phyloP scores from a whole-genome alignment of 2,797 vertebrate genomes.

The Pangasius larnaudii region DNA sequence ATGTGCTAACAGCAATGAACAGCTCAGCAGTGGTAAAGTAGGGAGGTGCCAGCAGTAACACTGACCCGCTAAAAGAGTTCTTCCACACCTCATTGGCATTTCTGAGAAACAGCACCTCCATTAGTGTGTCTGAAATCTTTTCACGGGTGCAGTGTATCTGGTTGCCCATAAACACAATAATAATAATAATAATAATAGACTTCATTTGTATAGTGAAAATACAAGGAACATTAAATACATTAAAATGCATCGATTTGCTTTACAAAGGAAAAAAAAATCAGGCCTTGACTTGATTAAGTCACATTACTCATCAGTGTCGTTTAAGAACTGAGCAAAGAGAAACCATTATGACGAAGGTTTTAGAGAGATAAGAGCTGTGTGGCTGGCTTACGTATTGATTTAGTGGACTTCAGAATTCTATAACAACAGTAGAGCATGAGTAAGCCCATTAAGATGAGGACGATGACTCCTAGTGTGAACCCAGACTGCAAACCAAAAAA shows the following conservation, averaged over 20 bases:
- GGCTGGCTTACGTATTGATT: conserved; percentile 85
- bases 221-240: no score
- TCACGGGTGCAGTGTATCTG: not conserved
- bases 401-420: conserved; percentile 88
- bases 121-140: not conserved
- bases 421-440: conserved; percentile 96
- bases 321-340: not conserved
- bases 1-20: conserved; percentile 22
- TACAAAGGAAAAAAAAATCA: not conserved
- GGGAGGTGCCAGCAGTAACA: conserved; percentile 19
- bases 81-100: not conserved
- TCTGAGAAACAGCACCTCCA: not conserved
- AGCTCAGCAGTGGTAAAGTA: not conserved
- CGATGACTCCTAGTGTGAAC: conserved; percentile 88
- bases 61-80: not conserved
- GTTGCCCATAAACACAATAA: not conserved
- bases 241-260: not conserved
- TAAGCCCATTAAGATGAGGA: conserved; percentile 86
- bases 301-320: not conserved
- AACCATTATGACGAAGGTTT: not conserved
- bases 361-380: not conserved
- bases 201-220: not conserved
- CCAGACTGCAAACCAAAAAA: conserved; percentile 80
- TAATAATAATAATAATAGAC: not conserved
- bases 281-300: not conserved